Base-by-base conservation (phyloP, 2,888 invertebrate genomes). In the Synanthedon tipuliformis region DNA sequence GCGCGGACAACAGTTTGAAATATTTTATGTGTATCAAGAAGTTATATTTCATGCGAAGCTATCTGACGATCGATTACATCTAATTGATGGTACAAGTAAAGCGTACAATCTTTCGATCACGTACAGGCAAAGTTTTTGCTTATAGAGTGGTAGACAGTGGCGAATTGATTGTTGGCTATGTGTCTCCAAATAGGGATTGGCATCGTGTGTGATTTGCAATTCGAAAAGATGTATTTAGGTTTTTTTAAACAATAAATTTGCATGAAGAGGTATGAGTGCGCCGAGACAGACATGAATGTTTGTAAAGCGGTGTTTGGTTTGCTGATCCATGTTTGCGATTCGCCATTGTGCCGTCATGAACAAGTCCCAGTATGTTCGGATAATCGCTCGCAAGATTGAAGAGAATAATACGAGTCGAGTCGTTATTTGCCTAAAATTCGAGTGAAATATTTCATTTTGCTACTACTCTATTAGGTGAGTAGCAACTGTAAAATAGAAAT, bases 221-320 rank as follows among this genome's bases (percentile, higher is more conserved):
- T 15, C 18, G 34, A 41, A 11, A 52, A 49, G 51, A 54, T 54
- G 54, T 54, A 23, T 23, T 23, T 23, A 4, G 23, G 23, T 59
- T 73, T 71, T 71, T 69, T 62, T 63, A 60, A 62, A 34, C 10
- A 65, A 69, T 69, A 67, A 65, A 73, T 75, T 75, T 74, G 74
- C 74, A 72, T 69, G 68, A 61, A 67, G 64, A 58, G 59, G 61
- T 51, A 53, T 63, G 63, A 57, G 57, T 62, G 66, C 68, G 63
- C 64, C 63, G 66, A 64, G 70, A 65, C 68, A 59, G 66, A 64
- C 65, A 63, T 62, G 55, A 59, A 59, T 76, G 68, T 79, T 76
- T 78, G 71, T 63, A 55, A 63, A 73, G 63, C 63, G 61, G 65
- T 73, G 75, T 77, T 78, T 75, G 74, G 66, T 68, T 72, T 75